Base-by-base conservation (phyloP, 2,797 vertebrate genomes). In the Hephaestus fuliginosus region DNA sequence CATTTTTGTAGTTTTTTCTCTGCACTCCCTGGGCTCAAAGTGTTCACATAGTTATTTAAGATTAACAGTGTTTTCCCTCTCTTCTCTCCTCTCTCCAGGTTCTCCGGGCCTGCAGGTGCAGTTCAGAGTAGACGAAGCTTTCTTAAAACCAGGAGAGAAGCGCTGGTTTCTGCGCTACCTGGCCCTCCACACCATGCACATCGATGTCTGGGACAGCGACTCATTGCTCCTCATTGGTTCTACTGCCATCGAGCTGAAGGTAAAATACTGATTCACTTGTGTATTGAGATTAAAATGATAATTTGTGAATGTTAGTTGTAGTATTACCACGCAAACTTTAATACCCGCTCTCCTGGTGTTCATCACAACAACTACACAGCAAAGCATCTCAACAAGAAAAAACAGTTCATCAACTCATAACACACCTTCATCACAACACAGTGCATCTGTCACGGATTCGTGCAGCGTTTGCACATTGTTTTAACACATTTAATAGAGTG, bases 141-240 rank as follows among this genome's bases (percentile, higher is more conserved):
- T 96, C 87, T 93, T 99, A 76, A 95, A 91, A 14, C 94, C 95
- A 0, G 96, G 97, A 2, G 98, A 99, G 89, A 96, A 88, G 70
- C 89, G 71, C 60, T 97, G 96, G 95, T 99, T 99, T 51, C 18
- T 96, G 77, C 95, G 84, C 49, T 98, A 99, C 91, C 92, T 99
- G 87, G 96, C 97, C 0, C 86, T 94, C 20, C 97, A 99, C 74
- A 95, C 94, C 22, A 93, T 99, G 81, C 97, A 98, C 86, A 89
- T 99, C 0, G 98, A 99, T 0, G 62, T 98, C 71, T 99, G 98
- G 98, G 97, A 99, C 4, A 97, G 97, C 4, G 94, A 98, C 74
- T 98, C 98, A 0, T 72, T 99, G 91, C 97, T 98, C 18, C 97
- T 98, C 0, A 87, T 99, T 0, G 98, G 98, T 1, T 98, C 98